Evolutionary conservation across 23 tunicate species (phyloP), one percentile per base, ranked within the genome.

Genomic region (Phallusia fumigata): DNA sequence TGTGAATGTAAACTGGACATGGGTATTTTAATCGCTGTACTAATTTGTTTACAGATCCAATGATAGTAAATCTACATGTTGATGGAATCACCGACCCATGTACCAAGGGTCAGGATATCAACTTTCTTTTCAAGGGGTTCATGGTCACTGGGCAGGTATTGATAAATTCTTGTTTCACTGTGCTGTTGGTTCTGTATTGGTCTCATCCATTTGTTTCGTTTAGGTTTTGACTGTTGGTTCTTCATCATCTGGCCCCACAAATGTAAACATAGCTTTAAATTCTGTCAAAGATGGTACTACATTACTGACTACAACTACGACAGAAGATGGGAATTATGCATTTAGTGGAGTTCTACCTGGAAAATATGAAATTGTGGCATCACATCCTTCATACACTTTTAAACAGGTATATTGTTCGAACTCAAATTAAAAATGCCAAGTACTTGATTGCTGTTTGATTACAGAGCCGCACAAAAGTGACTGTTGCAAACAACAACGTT

Each of bases 51-150:
- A 32, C 84, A 94, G 98, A 89, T 15, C 98, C 98, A 8, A 94
- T 82, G 88, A 81, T 88, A 18, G 94, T 94, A 0, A 79, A 82
- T 24, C 36, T 94, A n/a, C 65, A 89, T 79, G 90, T 94, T 3
- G 98, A 94, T 83, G 98, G 98, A 6, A 36, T 82, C 0, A 94
- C 64, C 79, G 98, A 94, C 79, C 87, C 88, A 16, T 94, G 98
- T 73, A 86, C 89, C 0, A 88, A 78, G 44, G 90, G 90, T 44
- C 82, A 89, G 58, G 95, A 94, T 33, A 94, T 94, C 78, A 94
- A 94, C 81, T 94, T 94, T 79, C 47, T 81, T 11, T 94, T 94
- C 79, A 75, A 85, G 80, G 98, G 98, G 31, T 94, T 94, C 76
- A 82, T 89, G 35, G 79, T 94, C 0, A 35, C 94, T 73, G 98